Evolutionary conservation across 2,797 vertebrate species (phyloP), one percentile per base, ranked within the genome.

Genomic region (Gadopsis marmoratus): DNA sequence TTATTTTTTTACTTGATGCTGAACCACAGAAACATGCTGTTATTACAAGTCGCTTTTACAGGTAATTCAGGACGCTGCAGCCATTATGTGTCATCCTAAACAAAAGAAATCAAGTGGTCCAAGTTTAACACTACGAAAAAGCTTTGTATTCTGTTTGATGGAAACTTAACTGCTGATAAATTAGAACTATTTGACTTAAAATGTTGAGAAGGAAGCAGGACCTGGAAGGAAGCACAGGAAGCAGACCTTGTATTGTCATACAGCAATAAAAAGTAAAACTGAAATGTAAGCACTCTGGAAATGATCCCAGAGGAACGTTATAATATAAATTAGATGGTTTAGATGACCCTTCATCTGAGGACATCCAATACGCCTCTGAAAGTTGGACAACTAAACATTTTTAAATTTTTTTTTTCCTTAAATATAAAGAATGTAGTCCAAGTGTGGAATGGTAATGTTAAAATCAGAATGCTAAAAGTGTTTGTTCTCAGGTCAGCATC

Each of bases 401-500:
- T 41, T n/a, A n/a, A n/a, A n/a, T n/a, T n/a, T n/a, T n/a, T 13
- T 4, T 23, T 39, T 60, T 14, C 16, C n/a, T 37, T 37, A 45
- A 11, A 45, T 31, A 47, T n/a, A 21, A 33, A 19, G 2, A 33
- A 16, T 31, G 8, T 41, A 14, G 21, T 23, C 11, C 23, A 29
- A 13, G 23, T 62, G 61, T 63, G 12, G 31, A 41, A 63, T 35
- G 50, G 37, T 54, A 23, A 60, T 17, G 21, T 51, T 14, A 31
- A 9, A 26, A 60, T 21, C n/a, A n/a, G 1, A 11, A 33, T 2
- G 48, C 53, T 66, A 63, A 70, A 43, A 11, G 5, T 7, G 0
- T 61, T 1, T 74, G 29, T 70, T 72, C 13, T 21, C 70, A 95
- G 95, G 91, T 72, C 92, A 93, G 29, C 95, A 95, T 71, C 88